Evolutionary conservation across 2,113 vertebrate species (phyloP).

Genomic region (Ahaetulla prasina): DNA sequence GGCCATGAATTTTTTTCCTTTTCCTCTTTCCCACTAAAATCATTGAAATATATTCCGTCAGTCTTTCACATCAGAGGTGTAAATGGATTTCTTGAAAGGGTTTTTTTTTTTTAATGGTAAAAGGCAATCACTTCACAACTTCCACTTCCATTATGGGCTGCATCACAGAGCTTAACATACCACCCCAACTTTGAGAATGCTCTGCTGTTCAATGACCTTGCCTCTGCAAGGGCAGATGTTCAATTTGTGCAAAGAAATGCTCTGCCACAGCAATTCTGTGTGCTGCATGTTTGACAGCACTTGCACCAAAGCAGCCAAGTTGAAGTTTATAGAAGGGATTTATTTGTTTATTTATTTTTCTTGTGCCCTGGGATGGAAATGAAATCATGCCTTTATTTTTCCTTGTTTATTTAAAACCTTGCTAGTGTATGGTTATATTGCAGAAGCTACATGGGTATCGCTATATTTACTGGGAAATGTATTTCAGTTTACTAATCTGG

Average conservation of each 20-base stretch:
- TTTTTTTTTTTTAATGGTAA: slow-evolving; percentile 57
- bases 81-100: slow-evolving; percentile 74
- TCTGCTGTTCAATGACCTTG: slow-evolving; percentile 64
- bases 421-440: slow-evolving; percentile 25
- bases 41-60: slow-evolving; percentile 66
- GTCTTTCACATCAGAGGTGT: slow-evolving; percentile 72
- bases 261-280: slow-evolving; percentile 49
- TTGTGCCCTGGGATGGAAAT: slow-evolving; percentile 9
- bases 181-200: slow-evolving; percentile 56
- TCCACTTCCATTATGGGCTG: slow-evolving; percentile 62
- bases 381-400: slow-evolving; percentile 16
- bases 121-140: slow-evolving; percentile 65
- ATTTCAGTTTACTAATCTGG: rapidly evolving
- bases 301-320: slow-evolving; percentile 31
- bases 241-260: slow-evolving; percentile 52
- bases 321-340: slow-evolving; percentile 7
- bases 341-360: slow-evolving; percentile 13
- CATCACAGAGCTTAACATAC: slow-evolving; percentile 54
- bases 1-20: slow-evolving; percentile 36
- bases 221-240: slow-evolving; percentile 55
- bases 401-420: slow-evolving; percentile 35
- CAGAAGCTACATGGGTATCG: background rate
- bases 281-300: slow-evolving; percentile 34
- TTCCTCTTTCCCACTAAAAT: slow-evolving; percentile 52
- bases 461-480: background rate